A percentile compares a stretch with the other conserved stretches of the same genome.
Conservation (phyloP, 1,140 invertebrate species). For the Dendroctonus ponderosae region DNA sequence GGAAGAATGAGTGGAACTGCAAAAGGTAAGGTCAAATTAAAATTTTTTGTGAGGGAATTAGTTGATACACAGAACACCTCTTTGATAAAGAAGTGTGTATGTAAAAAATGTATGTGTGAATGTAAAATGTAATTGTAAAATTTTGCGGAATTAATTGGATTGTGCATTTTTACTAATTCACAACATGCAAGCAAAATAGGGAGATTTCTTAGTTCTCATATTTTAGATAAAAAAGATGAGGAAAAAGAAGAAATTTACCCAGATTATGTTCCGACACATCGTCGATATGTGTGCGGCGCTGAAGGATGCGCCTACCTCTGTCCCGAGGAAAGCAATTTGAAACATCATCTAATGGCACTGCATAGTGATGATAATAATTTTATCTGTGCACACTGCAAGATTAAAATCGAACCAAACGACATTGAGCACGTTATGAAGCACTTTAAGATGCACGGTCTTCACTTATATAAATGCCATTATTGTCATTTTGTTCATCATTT, state of each 20-base stretch:
- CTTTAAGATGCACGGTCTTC: constrained; percentile 71
- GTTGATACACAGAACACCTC: too few species aligned
- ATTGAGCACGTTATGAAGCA: constrained; percentile 60
- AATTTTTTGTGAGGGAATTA: too few species aligned
- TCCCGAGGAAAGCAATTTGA: constrained; percentile 68
- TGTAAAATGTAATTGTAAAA: too few species aligned
- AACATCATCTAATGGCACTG: constrained; percentile 68
- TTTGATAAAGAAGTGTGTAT: too few species aligned
- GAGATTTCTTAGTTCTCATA: too few species aligned
- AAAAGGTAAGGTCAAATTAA: constrained; percentile 31
- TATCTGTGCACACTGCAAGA: constrained; percentile 68
- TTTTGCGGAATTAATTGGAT: too few species aligned
- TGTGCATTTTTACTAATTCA: too few species aligned
- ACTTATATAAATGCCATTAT: constrained; percentile 67
- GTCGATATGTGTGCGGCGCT: constrained; percentile 69
- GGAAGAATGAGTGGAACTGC: constrained; percentile 47
- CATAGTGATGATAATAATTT: constrained; percentile 63
- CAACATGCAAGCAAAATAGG: too few species aligned
- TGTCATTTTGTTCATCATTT: constrained; percentile 66
- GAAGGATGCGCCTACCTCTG: constrained; percentile 69
- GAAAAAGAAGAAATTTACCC: constrained; percentile 51
- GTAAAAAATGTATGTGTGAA: too few species aligned
- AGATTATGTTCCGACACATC: constrained; percentile 63
- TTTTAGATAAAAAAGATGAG: constrained; percentile 25
- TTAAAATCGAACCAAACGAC: constrained; percentile 41